Evolutionary conservation across 64 coral and sea anemone genomes (phyloP).

Genomic region (Montipora sp.): DNA sequence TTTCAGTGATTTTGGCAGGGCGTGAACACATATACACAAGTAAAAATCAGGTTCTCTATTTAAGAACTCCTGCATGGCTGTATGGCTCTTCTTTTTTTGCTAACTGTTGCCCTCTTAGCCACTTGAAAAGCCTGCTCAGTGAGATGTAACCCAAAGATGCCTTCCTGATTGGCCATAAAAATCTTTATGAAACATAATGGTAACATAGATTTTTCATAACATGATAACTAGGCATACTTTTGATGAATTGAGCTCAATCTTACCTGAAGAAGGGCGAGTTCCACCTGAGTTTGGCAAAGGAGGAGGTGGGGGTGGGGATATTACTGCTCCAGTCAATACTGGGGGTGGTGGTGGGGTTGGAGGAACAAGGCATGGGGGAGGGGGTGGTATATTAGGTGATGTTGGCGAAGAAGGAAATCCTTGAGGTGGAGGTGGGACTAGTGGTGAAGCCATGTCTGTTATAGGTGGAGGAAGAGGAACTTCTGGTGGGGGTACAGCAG

Average conservation of each 20-base stretch:
- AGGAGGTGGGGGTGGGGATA: constrained; percentile 54
- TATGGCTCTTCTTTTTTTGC: too few species aligned
- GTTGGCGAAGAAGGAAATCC: constrained; percentile 40
- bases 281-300: background rate
- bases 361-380: background rate
- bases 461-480: constrained; percentile 22
- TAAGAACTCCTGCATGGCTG: too few species aligned
- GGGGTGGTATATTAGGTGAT: background rate
- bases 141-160: too few species aligned
- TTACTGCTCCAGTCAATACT: constrained; percentile 1
- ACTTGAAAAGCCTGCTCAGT: too few species aligned
- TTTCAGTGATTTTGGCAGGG: too few species aligned
- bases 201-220: too few species aligned
- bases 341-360: background rate
- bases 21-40: too few species aligned
- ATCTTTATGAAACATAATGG: too few species aligned
- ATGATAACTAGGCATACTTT: too few species aligned
- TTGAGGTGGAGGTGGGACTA: constrained; percentile 58
- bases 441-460: constrained; percentile 55
- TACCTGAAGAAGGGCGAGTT: background rate
- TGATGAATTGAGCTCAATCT: background rate
- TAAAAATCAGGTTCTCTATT: too few species aligned
- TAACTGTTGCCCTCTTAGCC: too few species aligned
- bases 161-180: too few species aligned
- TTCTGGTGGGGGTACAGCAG: constrained; percentile 29